These are phyloP conservation scores for Uropetala carovei DNA, from an alignment of 2,888 invertebrate species.

Conservation along the genomic window DNA sequence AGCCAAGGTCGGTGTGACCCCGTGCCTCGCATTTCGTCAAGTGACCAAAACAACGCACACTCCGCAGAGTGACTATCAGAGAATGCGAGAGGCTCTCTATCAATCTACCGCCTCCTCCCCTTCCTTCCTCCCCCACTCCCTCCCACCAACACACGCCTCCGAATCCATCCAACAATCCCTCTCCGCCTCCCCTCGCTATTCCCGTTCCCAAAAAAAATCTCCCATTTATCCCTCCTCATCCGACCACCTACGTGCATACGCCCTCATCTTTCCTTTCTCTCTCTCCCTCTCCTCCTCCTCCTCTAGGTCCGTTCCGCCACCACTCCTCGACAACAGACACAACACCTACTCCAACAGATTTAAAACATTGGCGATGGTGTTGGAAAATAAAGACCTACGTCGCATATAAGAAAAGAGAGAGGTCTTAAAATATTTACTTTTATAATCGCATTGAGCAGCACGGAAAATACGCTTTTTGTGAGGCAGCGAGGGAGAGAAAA, in stretches of 20 bases:
- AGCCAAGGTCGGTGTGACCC: background rate
- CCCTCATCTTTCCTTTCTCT: background rate
- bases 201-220: background rate
- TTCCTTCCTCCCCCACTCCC: background rate
- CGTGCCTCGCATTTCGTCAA: conserved; percentile 4
- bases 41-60: background rate
- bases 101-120: background rate
- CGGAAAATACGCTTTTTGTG: too few species aligned
- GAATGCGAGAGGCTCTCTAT: conserved; percentile 4
- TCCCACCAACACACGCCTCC: background rate
- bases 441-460: too few species aligned
- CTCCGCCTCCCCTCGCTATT: background rate
- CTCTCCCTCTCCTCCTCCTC: background rate
- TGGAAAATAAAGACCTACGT: too few species aligned
- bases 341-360: too few species aligned
- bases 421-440: too few species aligned
- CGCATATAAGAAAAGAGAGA: too few species aligned
- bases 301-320: background rate
- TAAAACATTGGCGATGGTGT: too few species aligned
- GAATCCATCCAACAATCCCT: background rate
- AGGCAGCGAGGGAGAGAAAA: too few species aligned
- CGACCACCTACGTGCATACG: background rate
- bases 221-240: background rate
- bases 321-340: too few species aligned
- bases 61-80: background rate